Base-by-base conservation (phyloP, 2,113 vertebrate species). In the Okapia johnstoni region DNA sequence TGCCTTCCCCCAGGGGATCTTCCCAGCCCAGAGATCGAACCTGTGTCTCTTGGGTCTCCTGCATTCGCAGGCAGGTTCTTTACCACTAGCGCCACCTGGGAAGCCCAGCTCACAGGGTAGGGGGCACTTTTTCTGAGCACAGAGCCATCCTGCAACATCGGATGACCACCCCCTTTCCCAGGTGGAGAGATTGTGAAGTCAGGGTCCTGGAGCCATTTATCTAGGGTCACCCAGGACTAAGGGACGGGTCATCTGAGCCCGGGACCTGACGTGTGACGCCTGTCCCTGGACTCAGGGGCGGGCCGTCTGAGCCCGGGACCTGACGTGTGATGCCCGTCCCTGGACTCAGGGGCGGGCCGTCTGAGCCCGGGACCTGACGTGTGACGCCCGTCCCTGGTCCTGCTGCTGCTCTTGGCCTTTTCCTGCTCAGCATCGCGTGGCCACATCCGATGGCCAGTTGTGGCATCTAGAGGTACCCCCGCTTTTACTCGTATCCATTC, bases 131-230 rank as follows among this genome's bases (percentile, higher is more conserved):
- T 52, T 33, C 87, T 85, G 15, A 43, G 25, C 55, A 9, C 2
- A 1, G 77, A 79, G 50, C 58, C 7, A 0, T 10, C 43, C 79
- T 8, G 0, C 0, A 12, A 50, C 5, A 0, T 0, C 0, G 8
- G 60, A n/a, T 13, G 3, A 19, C 15, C 28, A 66, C 33, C 14
- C 10, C 33, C 0, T 14, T 57, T 66, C 70, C 81, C 66, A 79
- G 1, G 26, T 17, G 26, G 66, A 87, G n/a, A 25, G 6, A 79
- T 2, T 3, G 48, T 4, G 28, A 17, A 57, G 15, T 6, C n/a
- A 16, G 11, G 52, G n/a, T 46, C 21, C 17, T 7, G 0, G 1
- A 7, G 8, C 36, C 7, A 0, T 46, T 40, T 70, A 46, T 46
- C 58, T 55, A 33, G 9, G 5, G 6, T 21, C 50, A 1, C 81